Percentiles rank a stretch among this genome's conserved stretches.
phyloP scores from a whole-genome alignment of 2,113 vertebrate genomes.

The Benitochromis conjunctus region DNA sequence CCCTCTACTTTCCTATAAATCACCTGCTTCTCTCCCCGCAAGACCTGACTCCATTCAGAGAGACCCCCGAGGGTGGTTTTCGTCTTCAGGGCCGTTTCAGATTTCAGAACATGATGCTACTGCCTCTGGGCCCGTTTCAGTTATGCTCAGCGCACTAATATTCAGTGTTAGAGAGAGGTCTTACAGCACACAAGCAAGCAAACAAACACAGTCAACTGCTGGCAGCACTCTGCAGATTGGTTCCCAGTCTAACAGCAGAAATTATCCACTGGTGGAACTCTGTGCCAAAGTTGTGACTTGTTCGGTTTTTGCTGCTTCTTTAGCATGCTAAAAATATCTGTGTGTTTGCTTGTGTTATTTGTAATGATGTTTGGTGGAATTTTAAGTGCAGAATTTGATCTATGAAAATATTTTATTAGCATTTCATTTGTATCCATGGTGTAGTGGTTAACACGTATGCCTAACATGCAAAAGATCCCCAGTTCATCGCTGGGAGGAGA shows the following conservation, averaged over 20 bases:
- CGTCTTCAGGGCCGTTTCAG: constrained; percentile 47
- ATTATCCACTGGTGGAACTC: neutral
- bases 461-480: neutral
- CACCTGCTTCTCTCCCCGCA: constrained; percentile 30
- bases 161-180: constrained; percentile 37
- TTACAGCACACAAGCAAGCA: constrained; percentile 2
- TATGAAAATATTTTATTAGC: neutral
- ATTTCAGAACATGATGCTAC: constrained; percentile 63
- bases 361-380: neutral
- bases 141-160: constrained; percentile 43
- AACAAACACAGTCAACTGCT: constrained; percentile 16
- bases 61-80: constrained; percentile 18
- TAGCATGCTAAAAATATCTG: neutral
- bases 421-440: neutral
- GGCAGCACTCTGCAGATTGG: neutral
- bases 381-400: neutral
- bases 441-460: neutral
- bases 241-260: neutral
- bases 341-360: neutral
- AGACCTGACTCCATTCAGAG: neutral
- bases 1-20: constrained; percentile 54
- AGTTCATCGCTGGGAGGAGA: neutral
- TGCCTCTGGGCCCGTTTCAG: constrained; percentile 42
- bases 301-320: neutral
- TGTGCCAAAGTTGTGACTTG: neutral